Evolutionary conservation across 2,888 invertebrate species (phyloP).

Genomic region (Philereme transversata): DNA sequence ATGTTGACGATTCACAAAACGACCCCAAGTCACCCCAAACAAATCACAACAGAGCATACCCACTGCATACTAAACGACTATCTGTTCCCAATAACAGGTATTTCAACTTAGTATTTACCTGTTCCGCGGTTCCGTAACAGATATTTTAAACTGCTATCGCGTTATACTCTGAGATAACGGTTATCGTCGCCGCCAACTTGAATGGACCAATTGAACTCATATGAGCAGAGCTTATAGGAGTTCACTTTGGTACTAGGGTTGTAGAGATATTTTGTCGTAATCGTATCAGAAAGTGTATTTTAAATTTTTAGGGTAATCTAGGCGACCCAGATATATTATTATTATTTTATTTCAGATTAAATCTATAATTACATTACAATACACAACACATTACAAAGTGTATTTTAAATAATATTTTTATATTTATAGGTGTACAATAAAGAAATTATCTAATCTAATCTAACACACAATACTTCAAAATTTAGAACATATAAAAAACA

Average conservation of each 20-base stretch:
- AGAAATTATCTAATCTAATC: too few relatives aligned
- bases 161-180: conserved; percentile 17
- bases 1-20: not conserved
- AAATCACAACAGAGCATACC: conserved; percentile 3
- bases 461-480: too few relatives aligned
- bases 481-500: too few relatives aligned
- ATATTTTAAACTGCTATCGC: conserved; percentile 8
- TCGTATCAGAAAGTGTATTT: too few relatives aligned
- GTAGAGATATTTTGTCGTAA: too few relatives aligned
- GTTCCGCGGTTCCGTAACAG: not conserved
- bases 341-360: too few relatives aligned
- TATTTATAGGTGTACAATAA: too few relatives aligned
- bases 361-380: too few relatives aligned
- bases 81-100: conserved; percentile 11
- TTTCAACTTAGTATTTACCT: conserved; percentile 1
- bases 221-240: conserved; percentile 17
- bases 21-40: not conserved
- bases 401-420: too few relatives aligned
- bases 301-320: too few relatives aligned
- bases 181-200: conserved; percentile 14
- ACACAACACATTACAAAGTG: too few relatives aligned
- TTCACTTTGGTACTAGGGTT: conserved; percentile 6
- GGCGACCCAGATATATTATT: too few relatives aligned
- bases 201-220: conserved; percentile 19
- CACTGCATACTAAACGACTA: conserved; percentile 12